Evolutionary conservation across 2,113 vertebrate genomes (phyloP), one percentile per base, ranked within the genome.

Genomic region (Daubentonia madagascariensis): DNA sequence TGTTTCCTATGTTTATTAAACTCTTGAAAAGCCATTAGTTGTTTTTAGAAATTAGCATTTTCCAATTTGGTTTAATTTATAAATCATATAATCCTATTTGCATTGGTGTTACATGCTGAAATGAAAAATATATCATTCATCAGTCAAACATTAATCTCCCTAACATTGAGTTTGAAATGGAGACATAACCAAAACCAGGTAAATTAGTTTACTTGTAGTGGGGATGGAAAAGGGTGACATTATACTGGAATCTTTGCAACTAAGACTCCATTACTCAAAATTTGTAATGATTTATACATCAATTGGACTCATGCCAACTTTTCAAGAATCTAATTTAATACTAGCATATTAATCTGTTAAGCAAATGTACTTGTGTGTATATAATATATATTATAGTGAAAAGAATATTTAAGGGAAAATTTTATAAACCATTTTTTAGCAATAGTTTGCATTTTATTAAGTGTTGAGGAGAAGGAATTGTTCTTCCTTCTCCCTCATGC

Each of bases 31-130:
- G 30, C 22, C 23, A 81, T 91, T 91, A 18, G 83, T 65, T 89
- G 59, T 90, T 98, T 85, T 95, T 94, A 92, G 52, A 89, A 96
- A 89, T 81, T 43, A 52, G 10, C 52, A 70, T 93, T 87, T 93
- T 63, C n/a, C 86, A 50, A 73, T 86, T 79, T 97, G 22, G 4
- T 93, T 85, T 94, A 80, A 90, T 78, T 79, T 93, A 86, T 88
- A 50, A 12, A 67, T 85, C n/a, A 61, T 73, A 20, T 80, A 18
- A 23, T 96, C 68, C 72, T 87, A 6, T 63, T 63, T 91, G 6
- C 35, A 91, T 52, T 93, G 32, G 32, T 78, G 28, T 96, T 94
- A 76, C 30, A 88, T 90, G 18, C 79, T 93, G 54, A 96, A 93
- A 84, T 96, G 88, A 93, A 95, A 70, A 45, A 57, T 9, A 1